Evolutionary conservation across 2,888 invertebrate genomes (phyloP).

Genomic region (Salpingus planirostris): DNA sequence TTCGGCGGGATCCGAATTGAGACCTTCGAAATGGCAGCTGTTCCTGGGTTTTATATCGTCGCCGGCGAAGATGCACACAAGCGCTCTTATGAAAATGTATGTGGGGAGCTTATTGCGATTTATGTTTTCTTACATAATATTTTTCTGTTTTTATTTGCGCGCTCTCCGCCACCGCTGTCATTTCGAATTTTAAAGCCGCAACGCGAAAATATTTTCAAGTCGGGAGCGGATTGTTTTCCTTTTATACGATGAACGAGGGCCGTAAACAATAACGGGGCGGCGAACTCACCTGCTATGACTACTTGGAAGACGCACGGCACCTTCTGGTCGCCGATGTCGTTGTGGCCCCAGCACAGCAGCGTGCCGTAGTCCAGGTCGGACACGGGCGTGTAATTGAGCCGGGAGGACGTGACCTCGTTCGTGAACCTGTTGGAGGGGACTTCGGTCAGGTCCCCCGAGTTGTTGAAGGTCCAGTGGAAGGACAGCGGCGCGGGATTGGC

Average conservation of each 20-base stretch:
- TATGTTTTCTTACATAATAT: constrained; percentile 19
- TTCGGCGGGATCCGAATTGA: no score
- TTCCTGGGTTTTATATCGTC: no score
- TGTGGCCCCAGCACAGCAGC: constrained; percentile 77
- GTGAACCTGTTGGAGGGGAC: constrained; percentile 60
- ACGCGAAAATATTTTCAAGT: constrained; percentile 7
- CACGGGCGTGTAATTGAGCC: constrained; percentile 76
- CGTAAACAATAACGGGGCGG: no score
- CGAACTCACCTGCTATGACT: constrained; percentile 65
- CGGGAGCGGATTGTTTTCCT: no score
- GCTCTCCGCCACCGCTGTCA: constrained; percentile 1
- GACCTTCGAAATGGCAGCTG: no score
- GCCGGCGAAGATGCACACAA: no score
- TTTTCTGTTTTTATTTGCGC: constrained; percentile 13
- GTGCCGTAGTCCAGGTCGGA: constrained; percentile 87
- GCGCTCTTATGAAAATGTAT: constrained; percentile 23
- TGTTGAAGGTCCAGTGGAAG: constrained; percentile 91
- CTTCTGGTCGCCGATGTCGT: constrained; percentile 74
- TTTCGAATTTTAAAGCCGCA: constrained; percentile 4
- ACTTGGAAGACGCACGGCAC: constrained; percentile 81
- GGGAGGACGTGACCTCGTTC: constrained; percentile 58
- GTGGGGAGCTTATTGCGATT: constrained; percentile 18
- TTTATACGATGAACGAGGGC: no score
- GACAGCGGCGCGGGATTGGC: constrained; percentile 78
- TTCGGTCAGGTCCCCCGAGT: constrained; percentile 77